phyloP scores from a whole-genome alignment of 2,888 invertebrate genomes.

The Bruchidius siliquastri region DNA sequence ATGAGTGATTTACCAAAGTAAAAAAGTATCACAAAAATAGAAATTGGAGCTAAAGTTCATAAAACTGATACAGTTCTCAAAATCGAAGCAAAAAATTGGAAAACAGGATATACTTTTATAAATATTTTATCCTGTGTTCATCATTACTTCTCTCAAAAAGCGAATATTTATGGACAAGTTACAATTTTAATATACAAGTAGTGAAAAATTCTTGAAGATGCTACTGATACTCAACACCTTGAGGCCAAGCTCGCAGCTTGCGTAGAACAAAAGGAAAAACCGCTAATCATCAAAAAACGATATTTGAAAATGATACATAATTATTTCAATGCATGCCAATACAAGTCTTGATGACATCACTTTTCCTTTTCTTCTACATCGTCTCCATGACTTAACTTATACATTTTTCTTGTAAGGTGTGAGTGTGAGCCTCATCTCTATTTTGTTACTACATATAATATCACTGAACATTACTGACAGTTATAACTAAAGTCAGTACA shows the following conservation, averaged over 20 bases:
- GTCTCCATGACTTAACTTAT: not conserved
- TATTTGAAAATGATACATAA: too few species aligned
- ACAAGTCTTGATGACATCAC: too few species aligned
- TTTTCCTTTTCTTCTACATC: too few species aligned
- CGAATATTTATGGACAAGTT: not conserved
- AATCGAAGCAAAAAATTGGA: not conserved
- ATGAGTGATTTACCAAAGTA: too few species aligned
- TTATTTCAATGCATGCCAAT: too few species aligned
- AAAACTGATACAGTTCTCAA: not conserved
- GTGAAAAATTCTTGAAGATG: not conserved
- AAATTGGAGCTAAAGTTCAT: not conserved
- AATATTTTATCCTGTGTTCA: not conserved
- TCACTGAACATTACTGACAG: not conserved
- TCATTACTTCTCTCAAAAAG: not conserved
- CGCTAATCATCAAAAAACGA: too few species aligned
- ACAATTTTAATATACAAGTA: not conserved
- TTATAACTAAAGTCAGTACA: not conserved
- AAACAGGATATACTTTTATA: not conserved
- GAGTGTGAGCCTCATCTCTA: not conserved
- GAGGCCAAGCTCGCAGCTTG: not conserved
- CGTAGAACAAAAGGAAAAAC: not conserved
- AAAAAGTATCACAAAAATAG: not conserved
- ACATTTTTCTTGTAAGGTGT: not conserved
- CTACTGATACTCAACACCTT: not conserved
- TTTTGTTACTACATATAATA: not conserved